Base-by-base conservation (phyloP, 1,140 invertebrate species). In the Dreissena polymorpha region DNA sequence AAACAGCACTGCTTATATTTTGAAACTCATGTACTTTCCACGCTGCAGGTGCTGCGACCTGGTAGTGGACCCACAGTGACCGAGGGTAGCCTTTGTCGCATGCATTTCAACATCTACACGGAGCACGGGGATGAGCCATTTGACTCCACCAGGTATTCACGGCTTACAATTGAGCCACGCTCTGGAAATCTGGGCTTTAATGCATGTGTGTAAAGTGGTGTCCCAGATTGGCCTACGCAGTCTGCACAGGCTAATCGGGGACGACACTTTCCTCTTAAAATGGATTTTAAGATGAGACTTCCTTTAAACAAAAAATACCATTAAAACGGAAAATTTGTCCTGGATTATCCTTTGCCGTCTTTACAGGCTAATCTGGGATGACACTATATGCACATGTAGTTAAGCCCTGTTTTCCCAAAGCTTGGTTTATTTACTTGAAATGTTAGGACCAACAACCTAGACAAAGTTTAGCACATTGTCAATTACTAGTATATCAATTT, bases 121-220 rank as follows among this genome's bases (percentile, higher is more conserved):
- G 96, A 97, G 88, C 94, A 94, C 71, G 91, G 94, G 23, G 95
- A 95, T 78, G 95, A 96, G 83, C 96, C 96, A 0, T 96, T 96
- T 91, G 96, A 97, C 91, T 96, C 95, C 0, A 95, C 95, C 93
- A 51, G 76, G 93, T 94, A 57, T 25, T 60, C 92, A 68, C 21
- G 60, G 18, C 6, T 63, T 10, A 39, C 39, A 39, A 39, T n/a
- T 39, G 39, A 39, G 39, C 39, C 2, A 5, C 2, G 60, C 10
- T n/a, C 60, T n/a, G 18, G 18, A 10, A 18, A 63, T 5, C 2
- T 2, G 18, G 23, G 18, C 10, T 18, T n/a, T 63, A 63, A 63
- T n/a, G 23, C 60, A n/a, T 5, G 23, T 63, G 23, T 10, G 18
- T 63, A n/a, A n/a, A 18, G 23, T n/a, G 18, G 2, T 10, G 18